phyloP scores from a whole-genome alignment of 2,113 vertebrate species.

The Pampusana beccarii region DNA sequence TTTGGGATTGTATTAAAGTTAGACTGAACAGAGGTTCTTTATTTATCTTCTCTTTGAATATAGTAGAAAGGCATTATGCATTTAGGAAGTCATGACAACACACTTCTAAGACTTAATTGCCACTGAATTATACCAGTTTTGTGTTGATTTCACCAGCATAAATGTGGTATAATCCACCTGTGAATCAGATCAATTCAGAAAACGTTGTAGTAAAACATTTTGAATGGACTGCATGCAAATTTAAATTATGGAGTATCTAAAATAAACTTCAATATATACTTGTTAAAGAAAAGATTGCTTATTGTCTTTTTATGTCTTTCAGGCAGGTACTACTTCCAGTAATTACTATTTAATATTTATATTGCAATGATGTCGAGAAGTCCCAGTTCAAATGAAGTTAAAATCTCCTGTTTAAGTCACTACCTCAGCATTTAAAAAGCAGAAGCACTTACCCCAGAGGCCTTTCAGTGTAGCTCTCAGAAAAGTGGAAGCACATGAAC shows the following conservation, averaged over 20 bases:
- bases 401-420: background rate
- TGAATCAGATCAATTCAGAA: background rate
- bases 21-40: background rate
- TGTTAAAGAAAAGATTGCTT: background rate
- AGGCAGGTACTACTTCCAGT: background rate
- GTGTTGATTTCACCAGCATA: background rate
- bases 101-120: background rate
- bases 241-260: background rate
- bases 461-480: background rate
- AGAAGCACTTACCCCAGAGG: background rate
- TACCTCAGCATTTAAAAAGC: background rate
- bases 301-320: background rate
- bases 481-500: background rate
- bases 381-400: background rate
- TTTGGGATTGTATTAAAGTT: background rate
- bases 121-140: background rate
- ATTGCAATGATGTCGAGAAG: background rate
- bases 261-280: background rate
- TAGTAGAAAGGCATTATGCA: background rate
- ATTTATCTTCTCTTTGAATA: background rate
- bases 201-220: background rate
- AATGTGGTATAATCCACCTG: background rate
- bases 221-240: background rate
- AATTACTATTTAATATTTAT: background rate
- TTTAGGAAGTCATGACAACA: background rate